Evolutionary conservation across 1,140 invertebrate species (phyloP), one percentile per base, ranked within the genome.

Genomic region (Drosophila arawakana): DNA sequence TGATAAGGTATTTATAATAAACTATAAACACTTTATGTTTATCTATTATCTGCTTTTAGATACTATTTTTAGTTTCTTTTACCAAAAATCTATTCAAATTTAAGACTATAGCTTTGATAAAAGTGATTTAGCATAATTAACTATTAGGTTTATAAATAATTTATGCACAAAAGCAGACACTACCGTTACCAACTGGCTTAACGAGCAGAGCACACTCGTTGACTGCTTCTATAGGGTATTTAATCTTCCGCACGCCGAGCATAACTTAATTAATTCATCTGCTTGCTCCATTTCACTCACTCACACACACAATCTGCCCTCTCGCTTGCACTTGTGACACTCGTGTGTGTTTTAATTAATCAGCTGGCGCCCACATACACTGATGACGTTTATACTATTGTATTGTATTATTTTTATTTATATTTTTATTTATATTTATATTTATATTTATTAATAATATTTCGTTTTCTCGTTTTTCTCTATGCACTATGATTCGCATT

Each of bases 331-430:
- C 41, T 61, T 35, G 15, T 54, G 65, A 54, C 71, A 81, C 71
- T 4, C 0, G 25, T 30, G 25, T 30, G 47, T 7, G 47, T 35
- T 67, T 69, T 54, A 73, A 80, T 84, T 84, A 84, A 83, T 80
- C 77, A 80, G 79, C 49, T 78, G 65, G 41, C 63, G 67, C 58
- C 59, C 41, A 54, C 62, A 58, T 57, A 47, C 76, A 76, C 65
- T 61, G 65, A 66, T 83, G 81, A 83, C 81, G 81, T 84, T 77
- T 73, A 85, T 78, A 74, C 61, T 72, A 58, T 62, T 49, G 47
- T 78, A 54, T 66, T 59, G 34, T 76, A 61, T 65, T 74, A 60
- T 68, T 44, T 30, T 2, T 30, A 30, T 5, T 30, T 30, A 2
- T 49, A 60, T 68, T 44, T 30, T 2, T 30, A 30, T 5, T 30